Conservation (phyloP, 2,888 invertebrate genomes). For the Netelia virgata region DNA sequence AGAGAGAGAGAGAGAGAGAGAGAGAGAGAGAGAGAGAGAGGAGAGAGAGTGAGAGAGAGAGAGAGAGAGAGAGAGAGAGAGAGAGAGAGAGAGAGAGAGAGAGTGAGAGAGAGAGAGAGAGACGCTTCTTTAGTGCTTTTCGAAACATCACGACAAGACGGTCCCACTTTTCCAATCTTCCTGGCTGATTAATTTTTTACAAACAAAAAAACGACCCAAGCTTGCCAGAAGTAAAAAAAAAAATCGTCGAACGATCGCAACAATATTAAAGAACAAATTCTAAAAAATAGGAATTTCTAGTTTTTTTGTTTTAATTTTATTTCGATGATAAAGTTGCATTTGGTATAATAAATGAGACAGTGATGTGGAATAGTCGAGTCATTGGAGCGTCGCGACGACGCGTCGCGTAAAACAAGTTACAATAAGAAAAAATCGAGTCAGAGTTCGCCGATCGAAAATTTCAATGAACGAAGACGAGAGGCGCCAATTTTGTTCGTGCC, state of each 20-base stretch:
- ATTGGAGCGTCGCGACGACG: conserved; percentile 47
- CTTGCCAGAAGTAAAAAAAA: too few relatives aligned
- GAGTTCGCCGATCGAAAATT: conserved; percentile 3
- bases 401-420: conserved; percentile 34
- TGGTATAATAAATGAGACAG: conserved; percentile 5
- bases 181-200: neutral
- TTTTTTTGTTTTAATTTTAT: neutral
- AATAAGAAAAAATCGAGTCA: conserved; percentile 2
- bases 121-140: conserved; percentile 35
- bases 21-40: conserved; percentile 30
- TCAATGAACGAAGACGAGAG: neutral
- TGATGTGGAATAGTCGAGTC: conserved; percentile 58
- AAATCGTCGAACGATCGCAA: neutral
- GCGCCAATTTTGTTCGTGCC: conserved; percentile 18
- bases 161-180: neutral
- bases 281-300: neutral
- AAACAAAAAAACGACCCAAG: too few relatives aligned
- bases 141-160: conserved; percentile 20
- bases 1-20: neutral
- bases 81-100: neutral
- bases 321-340: conserved; percentile 1
- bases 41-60: conserved; percentile 29
- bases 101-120: conserved; percentile 48
- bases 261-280: neutral
- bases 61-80: too few relatives aligned